phyloP scores from a whole-genome alignment of 2,888 invertebrate genomes.

The Philereme transversata region DNA sequence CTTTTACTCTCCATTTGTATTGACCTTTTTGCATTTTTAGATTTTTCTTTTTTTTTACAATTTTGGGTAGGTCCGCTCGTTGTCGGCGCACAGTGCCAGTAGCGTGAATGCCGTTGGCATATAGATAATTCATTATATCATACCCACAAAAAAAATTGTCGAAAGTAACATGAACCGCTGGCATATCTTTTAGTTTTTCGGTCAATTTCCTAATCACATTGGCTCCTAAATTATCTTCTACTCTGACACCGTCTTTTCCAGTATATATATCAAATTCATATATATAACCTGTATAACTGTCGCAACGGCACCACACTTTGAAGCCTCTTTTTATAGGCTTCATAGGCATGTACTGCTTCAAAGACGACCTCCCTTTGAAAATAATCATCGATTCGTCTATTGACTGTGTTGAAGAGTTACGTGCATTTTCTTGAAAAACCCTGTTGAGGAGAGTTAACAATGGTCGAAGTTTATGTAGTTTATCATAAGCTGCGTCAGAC shows the following conservation, averaged over 20 bases:
- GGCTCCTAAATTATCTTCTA: too few relatives aligned
- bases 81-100: slow-evolving; percentile 12
- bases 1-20: slow-evolving; percentile 45
- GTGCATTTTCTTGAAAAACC: slow-evolving; percentile 32
- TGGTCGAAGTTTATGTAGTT: slow-evolving; percentile 37
- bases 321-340: too few relatives aligned
- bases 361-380: slow-evolving; percentile 34
- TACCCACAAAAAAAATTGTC: background rate
- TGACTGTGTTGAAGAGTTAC: slow-evolving; percentile 30
- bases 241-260: too few relatives aligned
- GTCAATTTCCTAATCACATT: too few relatives aligned
- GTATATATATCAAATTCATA: background rate
- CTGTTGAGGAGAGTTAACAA: slow-evolving; percentile 16
- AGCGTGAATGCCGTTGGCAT: slow-evolving; percentile 4
- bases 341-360: too few relatives aligned
- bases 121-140: slow-evolving; percentile 4
- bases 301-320: background rate
- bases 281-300: background rate
- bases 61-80: too few relatives aligned
- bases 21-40: slow-evolving; percentile 33
- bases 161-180: too few relatives aligned
- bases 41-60: slow-evolving; percentile 22
- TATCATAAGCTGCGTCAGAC: slow-evolving; percentile 25
- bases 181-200: too few relatives aligned
- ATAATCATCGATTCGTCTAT: slow-evolving; percentile 41